These are phyloP conservation scores for Cacatua alba DNA, from an alignment of 2,113 vertebrate genomes.

Conservation along the genomic window DNA sequence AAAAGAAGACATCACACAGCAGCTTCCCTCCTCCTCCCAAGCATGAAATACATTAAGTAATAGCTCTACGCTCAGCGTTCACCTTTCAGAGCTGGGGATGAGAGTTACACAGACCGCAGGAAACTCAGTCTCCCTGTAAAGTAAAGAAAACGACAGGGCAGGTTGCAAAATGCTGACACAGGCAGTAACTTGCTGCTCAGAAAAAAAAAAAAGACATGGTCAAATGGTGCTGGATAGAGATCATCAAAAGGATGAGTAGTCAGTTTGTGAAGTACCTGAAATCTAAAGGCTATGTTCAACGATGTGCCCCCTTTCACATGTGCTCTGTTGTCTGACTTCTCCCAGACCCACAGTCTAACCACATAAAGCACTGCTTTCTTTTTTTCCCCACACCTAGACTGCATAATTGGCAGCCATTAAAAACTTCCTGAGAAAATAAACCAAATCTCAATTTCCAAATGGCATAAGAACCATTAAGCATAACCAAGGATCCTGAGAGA, in stretches of 20 bases:
- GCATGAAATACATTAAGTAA: background rate
- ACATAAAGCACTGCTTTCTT: background rate
- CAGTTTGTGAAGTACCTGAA: background rate
- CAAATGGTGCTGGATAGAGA: background rate
- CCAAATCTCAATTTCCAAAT: background rate
- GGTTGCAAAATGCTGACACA: background rate
- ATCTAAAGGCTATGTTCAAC: background rate
- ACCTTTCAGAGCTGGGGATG: background rate
- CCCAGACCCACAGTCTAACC: background rate
- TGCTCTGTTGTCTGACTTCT: background rate
- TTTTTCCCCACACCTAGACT: fast-evolving
- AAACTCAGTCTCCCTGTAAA: background rate
- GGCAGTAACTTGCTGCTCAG: background rate
- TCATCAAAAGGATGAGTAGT: background rate
- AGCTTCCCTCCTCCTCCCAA: background rate
- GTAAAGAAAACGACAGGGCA: background rate
- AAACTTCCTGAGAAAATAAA: background rate
- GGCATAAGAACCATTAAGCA: background rate
- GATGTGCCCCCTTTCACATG: background rate
- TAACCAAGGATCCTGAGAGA: background rate
- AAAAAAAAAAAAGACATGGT: background rate
- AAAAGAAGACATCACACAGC: background rate
- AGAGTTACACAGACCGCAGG: background rate
- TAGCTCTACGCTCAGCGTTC: background rate
- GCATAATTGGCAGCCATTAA: background rate